Percentiles rank a stretch among this genome's conserved stretches.
Evolutionary conservation across 2,797 vertebrate species (phyloP).

Genomic region (Lepilemur septentrionalis): DNA sequence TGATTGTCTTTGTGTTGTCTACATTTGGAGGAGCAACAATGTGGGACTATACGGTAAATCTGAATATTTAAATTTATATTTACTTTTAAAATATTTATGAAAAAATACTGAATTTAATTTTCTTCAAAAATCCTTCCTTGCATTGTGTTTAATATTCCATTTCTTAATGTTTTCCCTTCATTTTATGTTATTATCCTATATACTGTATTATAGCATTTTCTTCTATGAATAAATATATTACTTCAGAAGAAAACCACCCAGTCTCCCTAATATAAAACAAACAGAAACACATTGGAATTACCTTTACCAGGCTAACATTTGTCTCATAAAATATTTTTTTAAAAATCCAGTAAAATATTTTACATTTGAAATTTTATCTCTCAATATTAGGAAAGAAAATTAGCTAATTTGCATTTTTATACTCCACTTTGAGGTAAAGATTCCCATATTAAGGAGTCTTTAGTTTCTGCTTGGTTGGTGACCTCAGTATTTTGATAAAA

Average conservation of each 20-base stretch:
- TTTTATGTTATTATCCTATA: conserved; percentile 50
- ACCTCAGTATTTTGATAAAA: background rate
- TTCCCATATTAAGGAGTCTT: background rate
- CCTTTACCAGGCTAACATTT: conserved; percentile 16
- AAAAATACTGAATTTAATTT: background rate
- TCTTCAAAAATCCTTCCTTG: conserved; percentile 36
- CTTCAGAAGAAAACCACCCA: conserved; percentile 70
- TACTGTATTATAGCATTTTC: conserved; percentile 2
- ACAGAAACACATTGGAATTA: background rate
- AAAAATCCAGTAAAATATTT: conserved; percentile 28
- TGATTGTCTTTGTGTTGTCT: conserved; percentile 91
- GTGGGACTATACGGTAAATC: conserved; percentile 92
- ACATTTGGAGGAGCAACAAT: conserved; percentile 91
- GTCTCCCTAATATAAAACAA: conserved; percentile 51
- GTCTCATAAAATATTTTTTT: conserved; percentile 5
- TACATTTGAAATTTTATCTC: conserved; percentile 19
- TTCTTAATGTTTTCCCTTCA: conserved; percentile 29
- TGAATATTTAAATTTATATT: background rate
- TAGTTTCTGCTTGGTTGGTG: conserved; percentile 1
- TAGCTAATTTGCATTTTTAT: background rate
- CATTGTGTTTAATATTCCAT: background rate
- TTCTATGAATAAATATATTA: conserved; percentile 30
- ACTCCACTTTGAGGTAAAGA: background rate
- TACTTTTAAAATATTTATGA: background rate
- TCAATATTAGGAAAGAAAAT: conserved; percentile 22